A percentile compares a stretch with the other conserved stretches of the same genome.
Conservation (phyloP, 2,888 invertebrate genomes). For the Nymphalis polychloros region DNA sequence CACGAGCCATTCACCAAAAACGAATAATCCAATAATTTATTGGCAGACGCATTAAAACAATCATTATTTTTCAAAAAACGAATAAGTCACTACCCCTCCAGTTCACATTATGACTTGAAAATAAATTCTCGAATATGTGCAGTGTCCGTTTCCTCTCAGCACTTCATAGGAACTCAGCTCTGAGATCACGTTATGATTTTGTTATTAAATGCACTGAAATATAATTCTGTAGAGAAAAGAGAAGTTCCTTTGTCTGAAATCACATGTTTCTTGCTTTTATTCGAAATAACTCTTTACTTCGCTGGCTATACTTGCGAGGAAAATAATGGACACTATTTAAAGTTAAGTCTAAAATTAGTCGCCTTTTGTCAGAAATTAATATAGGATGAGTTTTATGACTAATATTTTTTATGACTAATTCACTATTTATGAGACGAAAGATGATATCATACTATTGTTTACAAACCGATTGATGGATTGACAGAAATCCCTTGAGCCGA, state of each 20-base stretch:
- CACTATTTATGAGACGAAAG: too few relatives aligned
- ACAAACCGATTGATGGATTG: too few relatives aligned
- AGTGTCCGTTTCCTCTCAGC: constrained; percentile 26
- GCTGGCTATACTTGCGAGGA: too few relatives aligned
- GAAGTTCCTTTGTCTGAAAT: constrained; percentile 20
- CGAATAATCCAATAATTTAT: neutral
- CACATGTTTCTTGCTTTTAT: constrained; percentile 14
- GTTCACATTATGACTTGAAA: constrained; percentile 31
- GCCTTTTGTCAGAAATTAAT: too few relatives aligned
- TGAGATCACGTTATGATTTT: constrained; percentile 27
- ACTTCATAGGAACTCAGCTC: constrained; percentile 28
- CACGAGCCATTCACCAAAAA: too few relatives aligned
- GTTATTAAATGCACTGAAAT: constrained; percentile 30
- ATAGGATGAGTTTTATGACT: too few relatives aligned
- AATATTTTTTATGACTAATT: too few relatives aligned
- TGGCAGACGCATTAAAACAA: neutral
- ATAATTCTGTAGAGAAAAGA: constrained; percentile 18
- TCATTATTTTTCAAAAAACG: constrained; percentile 3
- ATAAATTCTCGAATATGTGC: constrained; percentile 25
- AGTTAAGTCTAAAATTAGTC: too few relatives aligned
- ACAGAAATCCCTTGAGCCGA: too few relatives aligned
- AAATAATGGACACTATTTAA: too few relatives aligned
- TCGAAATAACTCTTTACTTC: neutral
- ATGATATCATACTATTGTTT: too few relatives aligned
- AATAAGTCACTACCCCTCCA: constrained; percentile 4